Conservation (phyloP, 1,140 invertebrate species). For the Megalopta genalis region DNA sequence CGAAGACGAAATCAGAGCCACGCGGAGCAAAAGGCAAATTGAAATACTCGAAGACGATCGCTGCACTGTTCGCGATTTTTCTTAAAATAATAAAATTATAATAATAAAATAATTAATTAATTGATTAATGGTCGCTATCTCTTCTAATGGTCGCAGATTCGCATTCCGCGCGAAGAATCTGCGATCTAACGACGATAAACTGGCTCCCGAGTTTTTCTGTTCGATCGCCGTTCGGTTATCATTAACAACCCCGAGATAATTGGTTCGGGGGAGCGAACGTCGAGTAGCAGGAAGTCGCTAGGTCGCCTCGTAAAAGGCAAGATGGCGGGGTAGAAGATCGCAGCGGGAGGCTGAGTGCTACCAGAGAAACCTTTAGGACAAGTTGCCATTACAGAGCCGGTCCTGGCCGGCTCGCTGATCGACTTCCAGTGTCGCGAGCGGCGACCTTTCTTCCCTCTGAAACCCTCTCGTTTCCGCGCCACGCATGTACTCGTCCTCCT, state of each 20-base stretch:
- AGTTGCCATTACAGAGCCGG: constrained; percentile 50
- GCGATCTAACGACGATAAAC: too few species aligned
- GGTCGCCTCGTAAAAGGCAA: neutral
- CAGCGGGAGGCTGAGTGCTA: constrained; percentile 73
- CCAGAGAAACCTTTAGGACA: constrained; percentile 67
- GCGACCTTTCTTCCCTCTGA: neutral
- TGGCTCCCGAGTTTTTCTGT: neutral
- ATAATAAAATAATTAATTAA: too few species aligned
- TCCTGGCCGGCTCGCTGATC: constrained; percentile 57
- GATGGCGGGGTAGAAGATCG: constrained; percentile 26
- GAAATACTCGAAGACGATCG: too few species aligned
- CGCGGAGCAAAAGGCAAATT: too few species aligned
- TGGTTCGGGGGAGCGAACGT: neutral
- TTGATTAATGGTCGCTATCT: too few species aligned
- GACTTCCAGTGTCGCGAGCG: constrained; percentile 63
- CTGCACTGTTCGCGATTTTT: too few species aligned
- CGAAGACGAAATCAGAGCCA: too few species aligned
- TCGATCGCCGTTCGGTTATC: neutral
- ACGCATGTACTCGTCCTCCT: neutral
- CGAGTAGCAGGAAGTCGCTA: neutral
- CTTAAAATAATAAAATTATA: too few species aligned
- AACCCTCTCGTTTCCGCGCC: neutral
- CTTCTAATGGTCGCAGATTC: too few species aligned
- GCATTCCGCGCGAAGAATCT: too few species aligned
- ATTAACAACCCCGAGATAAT: neutral